Evolutionary conservation across 1,140 invertebrate species (phyloP).

Genomic region (Zaprionus africanus): DNA sequence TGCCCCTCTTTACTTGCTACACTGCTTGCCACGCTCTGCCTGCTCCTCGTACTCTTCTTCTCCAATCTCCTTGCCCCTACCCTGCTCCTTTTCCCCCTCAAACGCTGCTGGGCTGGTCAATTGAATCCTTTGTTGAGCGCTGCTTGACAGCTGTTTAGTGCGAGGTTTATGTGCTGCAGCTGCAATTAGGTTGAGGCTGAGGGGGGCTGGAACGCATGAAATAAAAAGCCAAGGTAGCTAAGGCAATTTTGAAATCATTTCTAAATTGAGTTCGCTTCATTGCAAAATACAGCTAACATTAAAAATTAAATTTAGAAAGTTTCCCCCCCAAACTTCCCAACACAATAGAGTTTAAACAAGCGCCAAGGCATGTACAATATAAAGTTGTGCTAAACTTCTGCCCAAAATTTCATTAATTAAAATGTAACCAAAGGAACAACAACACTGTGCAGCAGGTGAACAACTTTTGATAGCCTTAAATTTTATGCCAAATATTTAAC

Average conservation of each 20-base stretch:
- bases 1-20: no score
- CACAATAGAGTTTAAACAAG: neutral
- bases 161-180: neutral
- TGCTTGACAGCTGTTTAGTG: conserved; percentile 1
- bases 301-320: neutral
- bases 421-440: neutral
- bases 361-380: neutral
- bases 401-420: conserved; percentile 1
- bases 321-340: neutral
- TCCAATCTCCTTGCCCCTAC: neutral
- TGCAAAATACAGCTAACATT: neutral
- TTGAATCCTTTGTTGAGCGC: conserved; percentile 35
- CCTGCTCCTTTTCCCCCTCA: neutral
- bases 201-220: neutral
- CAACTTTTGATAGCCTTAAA: neutral
- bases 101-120: conserved; percentile 8
- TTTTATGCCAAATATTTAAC: neutral
- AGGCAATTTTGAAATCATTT: neutral
- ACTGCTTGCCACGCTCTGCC: no score
- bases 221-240: neutral
- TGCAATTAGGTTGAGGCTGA: neutral
- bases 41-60: no score
- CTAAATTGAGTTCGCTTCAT: neutral
- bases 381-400: neutral
- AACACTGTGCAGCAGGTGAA: neutral